Evolutionary conservation across 2,888 invertebrate genomes (phyloP).

Genomic region (Vesta saturnalis): DNA sequence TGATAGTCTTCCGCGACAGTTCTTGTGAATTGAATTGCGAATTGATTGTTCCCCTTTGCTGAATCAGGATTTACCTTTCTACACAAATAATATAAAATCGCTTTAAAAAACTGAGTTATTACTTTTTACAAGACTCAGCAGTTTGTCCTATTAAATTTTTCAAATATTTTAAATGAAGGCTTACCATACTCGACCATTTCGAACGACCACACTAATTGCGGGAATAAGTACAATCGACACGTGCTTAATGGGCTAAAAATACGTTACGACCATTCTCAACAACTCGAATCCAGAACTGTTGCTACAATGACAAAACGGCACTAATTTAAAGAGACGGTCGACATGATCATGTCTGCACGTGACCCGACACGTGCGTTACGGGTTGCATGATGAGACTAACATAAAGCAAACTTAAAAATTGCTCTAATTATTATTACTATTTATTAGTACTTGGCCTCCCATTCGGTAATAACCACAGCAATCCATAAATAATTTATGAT

Average conservation of each 20-base stretch:
- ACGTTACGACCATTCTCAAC: background rate
- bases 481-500: no score
- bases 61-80: constrained; percentile 40
- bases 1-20: constrained; percentile 54
- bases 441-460: no score
- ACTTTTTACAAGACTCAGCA: constrained; percentile 10
- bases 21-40: constrained; percentile 47
- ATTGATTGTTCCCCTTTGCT: constrained; percentile 49
- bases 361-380: constrained; percentile 36
- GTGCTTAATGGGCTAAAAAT: constrained; percentile 35
- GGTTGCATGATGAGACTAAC: constrained; percentile 27
- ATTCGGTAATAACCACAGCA: no score
- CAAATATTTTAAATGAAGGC: constrained; percentile 9
- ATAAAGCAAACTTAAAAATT: constrained; percentile 15
- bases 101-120: background rate
- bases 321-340: constrained; percentile 39
- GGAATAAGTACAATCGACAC: constrained; percentile 38
- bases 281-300: constrained; percentile 18
- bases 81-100: constrained; percentile 27
- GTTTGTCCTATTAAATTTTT: constrained; percentile 6
- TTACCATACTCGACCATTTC: constrained; percentile 26
- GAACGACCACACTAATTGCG: constrained; percentile 45
- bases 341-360: constrained; percentile 36
- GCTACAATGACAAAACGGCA: constrained; percentile 41
- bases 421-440: background rate